phyloP scores from a whole-genome alignment of 2,797 vertebrate genomes.

The Toxotes lorentzi region DNA sequence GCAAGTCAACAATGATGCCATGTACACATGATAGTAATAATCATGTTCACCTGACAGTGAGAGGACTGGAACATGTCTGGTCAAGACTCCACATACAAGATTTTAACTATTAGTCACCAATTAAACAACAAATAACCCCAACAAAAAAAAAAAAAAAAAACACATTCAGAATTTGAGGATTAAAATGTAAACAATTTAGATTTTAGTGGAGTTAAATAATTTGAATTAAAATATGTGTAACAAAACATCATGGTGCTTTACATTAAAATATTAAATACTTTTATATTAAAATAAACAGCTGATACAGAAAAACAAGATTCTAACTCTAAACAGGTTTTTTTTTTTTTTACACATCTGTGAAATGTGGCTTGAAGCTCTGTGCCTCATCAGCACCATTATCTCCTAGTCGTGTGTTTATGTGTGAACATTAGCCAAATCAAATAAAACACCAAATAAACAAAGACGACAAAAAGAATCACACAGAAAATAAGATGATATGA shows the following conservation, averaged over 20 bases:
- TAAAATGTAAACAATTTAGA: too few species aligned
- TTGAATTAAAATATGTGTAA: background rate
- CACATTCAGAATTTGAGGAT: background rate
- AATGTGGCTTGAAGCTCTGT: slow-evolving; percentile 1
- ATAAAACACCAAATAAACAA: slow-evolving; percentile 11
- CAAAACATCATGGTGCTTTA: background rate
- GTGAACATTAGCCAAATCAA: slow-evolving; percentile 14
- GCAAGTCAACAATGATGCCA: background rate
- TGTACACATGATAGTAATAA: background rate
- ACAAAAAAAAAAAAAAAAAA: background rate
- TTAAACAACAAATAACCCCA: background rate
- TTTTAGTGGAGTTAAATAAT: background rate
- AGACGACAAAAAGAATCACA: slow-evolving; percentile 26
- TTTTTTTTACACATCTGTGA: slow-evolving; percentile 9
- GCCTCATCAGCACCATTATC: slow-evolving; percentile 7
- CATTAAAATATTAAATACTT: background rate
- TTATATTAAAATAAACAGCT: background rate
- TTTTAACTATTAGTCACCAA: slow-evolving; percentile 2
- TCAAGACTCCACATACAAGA: background rate
- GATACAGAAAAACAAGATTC: background rate
- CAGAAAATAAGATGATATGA: slow-evolving; percentile 49
- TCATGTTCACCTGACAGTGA: background rate
- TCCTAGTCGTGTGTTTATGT: background rate
- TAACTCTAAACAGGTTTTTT: background rate
- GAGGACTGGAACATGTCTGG: background rate